Percentiles rank a stretch among this genome's conserved stretches.
Conservation (phyloP, 2,797 vertebrate genomes). For the Paramormyrops hopkinsi region DNA sequence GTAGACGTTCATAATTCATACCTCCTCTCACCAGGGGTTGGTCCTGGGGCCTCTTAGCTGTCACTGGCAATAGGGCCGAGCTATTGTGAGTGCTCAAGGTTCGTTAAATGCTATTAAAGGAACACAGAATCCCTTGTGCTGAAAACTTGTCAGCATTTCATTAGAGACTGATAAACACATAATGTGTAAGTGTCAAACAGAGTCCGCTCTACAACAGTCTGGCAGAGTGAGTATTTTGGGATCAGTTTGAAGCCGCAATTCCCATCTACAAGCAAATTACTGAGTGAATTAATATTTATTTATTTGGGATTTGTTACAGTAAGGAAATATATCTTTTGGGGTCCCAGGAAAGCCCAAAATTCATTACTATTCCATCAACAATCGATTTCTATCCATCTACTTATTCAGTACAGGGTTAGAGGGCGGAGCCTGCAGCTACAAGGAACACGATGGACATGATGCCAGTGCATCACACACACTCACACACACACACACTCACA, state of each 20-base stretch:
- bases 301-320: neutral
- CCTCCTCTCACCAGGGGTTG: conserved; percentile 59
- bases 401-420: neutral
- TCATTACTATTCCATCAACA: conserved; percentile 3
- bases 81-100: conserved; percentile 57
- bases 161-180: conserved; percentile 67
- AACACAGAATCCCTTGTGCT: conserved; percentile 55
- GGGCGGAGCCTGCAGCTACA: neutral
- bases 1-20: conserved; percentile 58
- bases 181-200: conserved; percentile 58
- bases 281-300: conserved; percentile 50
- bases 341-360: conserved; percentile 8
- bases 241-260: conserved; percentile 44
- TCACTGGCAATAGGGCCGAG: conserved; percentile 58
- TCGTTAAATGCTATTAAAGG: conserved; percentile 66
- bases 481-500: neutral
- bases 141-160: conserved; percentile 64
- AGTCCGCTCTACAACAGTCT: conserved; percentile 41
- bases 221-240: conserved; percentile 48
- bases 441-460: neutral
- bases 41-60: conserved; percentile 51
- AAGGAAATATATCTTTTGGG: conserved; percentile 19
- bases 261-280: conserved; percentile 45
- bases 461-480: conserved; percentile 25
- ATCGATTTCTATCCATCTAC: conserved; percentile 19